Base-by-base conservation (phyloP, 2,797 vertebrate species). In the Heterohyrax brucei region DNA sequence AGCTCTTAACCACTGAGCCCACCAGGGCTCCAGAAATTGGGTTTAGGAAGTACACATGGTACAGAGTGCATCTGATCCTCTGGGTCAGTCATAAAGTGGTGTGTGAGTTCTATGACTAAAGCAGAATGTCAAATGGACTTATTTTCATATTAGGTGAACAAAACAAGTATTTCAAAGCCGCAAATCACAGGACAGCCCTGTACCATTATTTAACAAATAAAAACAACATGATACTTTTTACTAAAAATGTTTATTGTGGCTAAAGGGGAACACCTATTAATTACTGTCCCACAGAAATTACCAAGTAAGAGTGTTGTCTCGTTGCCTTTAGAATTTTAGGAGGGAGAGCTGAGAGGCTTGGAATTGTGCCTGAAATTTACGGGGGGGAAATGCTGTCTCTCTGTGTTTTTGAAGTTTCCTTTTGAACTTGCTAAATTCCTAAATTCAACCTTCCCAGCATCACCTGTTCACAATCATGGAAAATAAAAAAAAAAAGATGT, bases 211-310 rank as follows among this genome's bases (percentile, higher is more conserved):
- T 33, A 66, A 22, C 10, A 80, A 73, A 78, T 12, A 39, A 53
- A 53, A 66, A 12, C 21, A n/a, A 33, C 48, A 2, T 70, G 16
- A 33, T 48, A n/a, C 9, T 59, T 44, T 61, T 19, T 61, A 82
- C 59, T 70, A 61, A n/a, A 87, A 48, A 24, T 77, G 56, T 26
- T 46, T 72, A 53, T 46, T 14, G 8, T 48, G 48, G 22, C 16
- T 76, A 72, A 53, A 62, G 16, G 33, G 64, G 22, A 79, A 84
- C 89, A 84, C 16, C 73, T 39, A 78, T 88, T 70, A 59, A 46
- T 26, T 82, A 61, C 46, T 77, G 19, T 39, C 33, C 18, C 14
- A 24, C 24, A 39, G 14, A 68, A 39, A 61, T 82, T 19, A 62
- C 30, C 14, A 1, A 94, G 24, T 62, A 21, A 62, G 44, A 21